Percentiles rank a stretch among this genome's conserved stretches.
These are phyloP conservation scores for Cladopsammia gracilis DNA, from an alignment of 64 coral and sea anemone genomes.

Conservation along the genomic window DNA sequence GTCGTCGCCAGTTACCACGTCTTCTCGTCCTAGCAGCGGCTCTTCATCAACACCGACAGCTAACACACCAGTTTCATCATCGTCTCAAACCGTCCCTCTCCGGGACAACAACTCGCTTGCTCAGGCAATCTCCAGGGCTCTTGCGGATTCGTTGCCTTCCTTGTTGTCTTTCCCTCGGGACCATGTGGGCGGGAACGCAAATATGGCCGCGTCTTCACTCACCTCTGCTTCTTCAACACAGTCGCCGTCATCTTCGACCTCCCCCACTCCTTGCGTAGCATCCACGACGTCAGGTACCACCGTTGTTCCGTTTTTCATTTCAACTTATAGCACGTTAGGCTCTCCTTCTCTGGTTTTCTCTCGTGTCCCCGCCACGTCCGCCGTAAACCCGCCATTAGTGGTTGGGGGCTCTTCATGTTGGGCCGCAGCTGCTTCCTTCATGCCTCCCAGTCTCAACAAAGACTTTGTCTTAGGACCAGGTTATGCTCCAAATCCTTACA, in stretches of 20 bases:
- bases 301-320: slow-evolving; percentile 20
- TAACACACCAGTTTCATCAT: neutral
- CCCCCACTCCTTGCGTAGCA: too few relatives aligned
- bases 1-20: too few relatives aligned
- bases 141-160: neutral
- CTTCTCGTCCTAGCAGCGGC: too few relatives aligned
- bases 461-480: slow-evolving; percentile 34
- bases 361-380: neutral
- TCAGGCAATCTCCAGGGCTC: neutral
- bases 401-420: neutral
- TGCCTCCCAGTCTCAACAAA: too few relatives aligned
- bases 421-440: too few relatives aligned
- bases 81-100: neutral
- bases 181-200: neutral
- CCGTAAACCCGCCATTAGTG: neutral
- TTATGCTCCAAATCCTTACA: slow-evolving; percentile 20
- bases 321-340: neutral
- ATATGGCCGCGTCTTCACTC: neutral
- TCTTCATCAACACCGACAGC: too few relatives aligned
- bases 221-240: neutral
- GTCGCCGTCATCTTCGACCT: too few relatives aligned
- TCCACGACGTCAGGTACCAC: neutral
- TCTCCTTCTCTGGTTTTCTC: neutral
- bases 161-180: neutral
- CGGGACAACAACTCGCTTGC: neutral